Percentiles rank a stretch among this genome's conserved stretches.
Evolutionary conservation across 2,888 invertebrate species (phyloP).

Genomic region (Drosophila greeni): DNA sequence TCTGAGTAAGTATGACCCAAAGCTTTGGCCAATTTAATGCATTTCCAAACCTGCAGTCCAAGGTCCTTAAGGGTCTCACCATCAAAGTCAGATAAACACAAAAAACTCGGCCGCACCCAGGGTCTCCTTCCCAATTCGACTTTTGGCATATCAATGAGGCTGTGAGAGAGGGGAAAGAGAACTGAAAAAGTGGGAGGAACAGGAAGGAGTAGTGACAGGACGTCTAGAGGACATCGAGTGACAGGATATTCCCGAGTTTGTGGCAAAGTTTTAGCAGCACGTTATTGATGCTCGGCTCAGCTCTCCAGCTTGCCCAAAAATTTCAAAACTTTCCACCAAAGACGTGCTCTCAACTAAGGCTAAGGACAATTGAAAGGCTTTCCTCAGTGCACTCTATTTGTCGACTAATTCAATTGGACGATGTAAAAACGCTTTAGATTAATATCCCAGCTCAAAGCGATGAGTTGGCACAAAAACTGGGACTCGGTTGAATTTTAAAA

Average conservation of each 20-base stretch:
- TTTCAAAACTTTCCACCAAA: slow-evolving; percentile 22
- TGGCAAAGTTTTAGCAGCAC: slow-evolving; percentile 47
- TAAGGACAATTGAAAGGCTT: slow-evolving; percentile 28
- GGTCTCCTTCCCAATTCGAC: slow-evolving; percentile 7
- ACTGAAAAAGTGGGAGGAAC: not conserved
- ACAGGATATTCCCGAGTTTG: slow-evolving; percentile 30
- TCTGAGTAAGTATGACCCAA: slow-evolving; percentile 19
- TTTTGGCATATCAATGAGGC: slow-evolving; percentile 49
- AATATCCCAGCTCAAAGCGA: slow-evolving; percentile 2
- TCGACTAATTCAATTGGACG: slow-evolving; percentile 41
- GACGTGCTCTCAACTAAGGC: slow-evolving; percentile 1
- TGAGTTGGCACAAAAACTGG: slow-evolving; percentile 1
- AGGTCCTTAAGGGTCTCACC: slow-evolving; percentile 6
- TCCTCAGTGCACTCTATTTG: slow-evolving; percentile 22
- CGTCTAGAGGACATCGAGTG: slow-evolving; percentile 8
- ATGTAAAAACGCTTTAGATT: slow-evolving; percentile 24
- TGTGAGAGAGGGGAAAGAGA: not conserved
- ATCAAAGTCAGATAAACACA: slow-evolving; percentile 28
- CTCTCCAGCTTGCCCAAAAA: slow-evolving; percentile 15
- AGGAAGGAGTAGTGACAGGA: not conserved
- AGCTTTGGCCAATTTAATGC: slow-evolving; percentile 16
- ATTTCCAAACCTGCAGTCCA: slow-evolving; percentile 15
- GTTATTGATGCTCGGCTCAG: slow-evolving; percentile 42
- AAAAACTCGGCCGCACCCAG: slow-evolving; percentile 1
- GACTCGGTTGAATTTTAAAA: slow-evolving; percentile 12